These are phyloP conservation scores for Oscheius sp. DNA, from an alignment of 2,888 invertebrate species.

Conservation along the genomic window DNA sequence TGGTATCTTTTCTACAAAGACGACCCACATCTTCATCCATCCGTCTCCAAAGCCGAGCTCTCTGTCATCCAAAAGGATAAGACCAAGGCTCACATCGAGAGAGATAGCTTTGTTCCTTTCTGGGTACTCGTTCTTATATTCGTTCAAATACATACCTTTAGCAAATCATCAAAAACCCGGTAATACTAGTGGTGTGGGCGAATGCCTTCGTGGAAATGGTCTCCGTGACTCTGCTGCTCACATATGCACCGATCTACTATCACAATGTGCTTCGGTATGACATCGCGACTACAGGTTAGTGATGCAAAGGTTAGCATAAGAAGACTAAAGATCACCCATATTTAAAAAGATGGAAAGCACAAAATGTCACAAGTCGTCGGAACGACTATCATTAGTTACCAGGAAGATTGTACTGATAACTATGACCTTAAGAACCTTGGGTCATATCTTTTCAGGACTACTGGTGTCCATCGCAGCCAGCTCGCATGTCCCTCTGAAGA, in stretches of 20 bases:
- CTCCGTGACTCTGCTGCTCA: constrained; percentile 65
- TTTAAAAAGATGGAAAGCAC: background rate
- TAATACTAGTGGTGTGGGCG: constrained; percentile 63
- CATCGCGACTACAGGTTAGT: constrained; percentile 55
- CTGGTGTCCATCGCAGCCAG: constrained; percentile 40
- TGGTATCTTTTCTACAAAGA: constrained; percentile 59
- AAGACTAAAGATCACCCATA: background rate
- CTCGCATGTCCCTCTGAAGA: constrained; percentile 61
- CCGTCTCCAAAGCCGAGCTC: constrained; percentile 55
- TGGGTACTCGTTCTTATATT: constrained; percentile 39
- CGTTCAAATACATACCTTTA: constrained; percentile 29
- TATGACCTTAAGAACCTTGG: background rate
- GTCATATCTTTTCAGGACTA: constrained; percentile 36
- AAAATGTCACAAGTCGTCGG: background rate
- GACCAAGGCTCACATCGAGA: constrained; percentile 62
- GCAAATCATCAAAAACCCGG: constrained; percentile 63
- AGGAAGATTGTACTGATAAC: too few relatives aligned
- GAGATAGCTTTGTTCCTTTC: constrained; percentile 68
- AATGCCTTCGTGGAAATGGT: constrained; percentile 69
- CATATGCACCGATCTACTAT: constrained; percentile 67
- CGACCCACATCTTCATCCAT: constrained; percentile 50
- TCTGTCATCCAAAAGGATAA: constrained; percentile 62
- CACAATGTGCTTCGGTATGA: constrained; percentile 60
- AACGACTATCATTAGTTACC: too few relatives aligned
- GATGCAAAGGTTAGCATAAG: background rate